Conservation (phyloP, 2,888 invertebrate species). For the Drepanosiphum platanoidis region DNA sequence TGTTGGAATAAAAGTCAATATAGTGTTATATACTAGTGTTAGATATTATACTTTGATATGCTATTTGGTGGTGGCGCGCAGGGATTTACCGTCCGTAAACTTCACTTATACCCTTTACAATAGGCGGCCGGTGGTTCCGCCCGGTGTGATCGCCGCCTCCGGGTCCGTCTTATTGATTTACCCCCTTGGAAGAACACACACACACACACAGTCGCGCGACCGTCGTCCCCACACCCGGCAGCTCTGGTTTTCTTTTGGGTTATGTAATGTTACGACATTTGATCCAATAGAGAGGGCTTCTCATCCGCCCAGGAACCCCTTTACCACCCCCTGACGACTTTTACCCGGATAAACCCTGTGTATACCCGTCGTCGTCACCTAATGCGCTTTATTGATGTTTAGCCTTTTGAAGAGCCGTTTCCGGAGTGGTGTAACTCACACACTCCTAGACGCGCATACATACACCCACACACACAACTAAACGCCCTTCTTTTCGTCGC, state of each 20-base stretch:
- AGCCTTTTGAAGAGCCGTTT: constrained; percentile 57
- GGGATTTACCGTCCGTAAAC: constrained; percentile 55
- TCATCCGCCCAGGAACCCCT: constrained; percentile 56
- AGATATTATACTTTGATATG: constrained; percentile 39
- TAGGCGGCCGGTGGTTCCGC: constrained; percentile 39
- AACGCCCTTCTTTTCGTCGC: constrained; percentile 1
- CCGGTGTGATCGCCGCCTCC: constrained; percentile 61
- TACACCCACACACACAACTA: not conserved
- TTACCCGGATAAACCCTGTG: constrained; percentile 59
- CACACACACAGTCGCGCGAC: constrained; percentile 38
- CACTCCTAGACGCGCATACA: not conserved
- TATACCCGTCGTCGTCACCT: constrained; percentile 46
- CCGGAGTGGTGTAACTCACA: constrained; percentile 24
- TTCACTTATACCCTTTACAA: constrained; percentile 46
- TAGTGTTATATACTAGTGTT: constrained; percentile 23
- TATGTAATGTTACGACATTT: constrained; percentile 62
- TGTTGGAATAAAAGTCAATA: constrained; percentile 27
- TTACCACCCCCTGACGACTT: constrained; percentile 57
- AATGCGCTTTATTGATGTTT: constrained; percentile 62
- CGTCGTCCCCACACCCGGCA: constrained; percentile 39
- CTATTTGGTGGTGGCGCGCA: constrained; percentile 12
- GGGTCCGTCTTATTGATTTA: constrained; percentile 62
- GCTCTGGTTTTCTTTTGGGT: constrained; percentile 58
- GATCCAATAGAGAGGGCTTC: constrained; percentile 60
- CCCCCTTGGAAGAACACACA: constrained; percentile 59